Percentiles rank a stretch among this genome's conserved stretches.
phyloP scores from a whole-genome alignment of 1,140 invertebrate genomes.

The Oncopeltus fasciatus region DNA sequence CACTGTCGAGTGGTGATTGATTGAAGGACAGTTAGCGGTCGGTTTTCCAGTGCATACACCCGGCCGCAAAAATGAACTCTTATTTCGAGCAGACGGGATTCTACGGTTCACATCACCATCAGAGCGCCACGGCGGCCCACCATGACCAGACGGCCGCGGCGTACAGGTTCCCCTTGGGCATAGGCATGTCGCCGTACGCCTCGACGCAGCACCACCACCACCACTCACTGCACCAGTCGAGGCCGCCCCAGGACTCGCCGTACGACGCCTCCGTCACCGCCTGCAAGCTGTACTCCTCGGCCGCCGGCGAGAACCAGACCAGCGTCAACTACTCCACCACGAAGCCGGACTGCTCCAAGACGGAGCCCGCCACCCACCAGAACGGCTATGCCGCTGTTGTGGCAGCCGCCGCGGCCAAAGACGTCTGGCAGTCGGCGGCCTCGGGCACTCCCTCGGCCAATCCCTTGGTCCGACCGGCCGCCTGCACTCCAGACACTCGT shows the following conservation, averaged over 20 bases:
- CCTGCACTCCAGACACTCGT: constrained; percentile 70
- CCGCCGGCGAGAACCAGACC: constrained; percentile 43
- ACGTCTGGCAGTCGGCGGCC: constrained; percentile 40
- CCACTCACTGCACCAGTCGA: constrained; percentile 53
- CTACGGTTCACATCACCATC: constrained; percentile 72
- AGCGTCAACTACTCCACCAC: constrained; percentile 39
- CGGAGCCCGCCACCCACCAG: constrained; percentile 41
- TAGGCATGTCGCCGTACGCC: constrained; percentile 72
- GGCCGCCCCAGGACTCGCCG: constrained; percentile 71
- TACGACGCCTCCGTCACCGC: constrained; percentile 79
- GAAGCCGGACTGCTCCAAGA: constrained; percentile 28
- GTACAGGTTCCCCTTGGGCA: constrained; percentile 64
- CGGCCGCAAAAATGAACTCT: constrained; percentile 57
- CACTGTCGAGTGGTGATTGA: too few species aligned
- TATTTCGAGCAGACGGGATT: constrained; percentile 89
- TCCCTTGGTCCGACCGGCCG: constrained; percentile 47
- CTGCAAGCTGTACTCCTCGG: constrained; percentile 64
- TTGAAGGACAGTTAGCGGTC: too few species aligned
- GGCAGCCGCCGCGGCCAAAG: constrained; percentile 42
- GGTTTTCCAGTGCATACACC: too few species aligned
- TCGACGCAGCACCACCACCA: constrained; percentile 59
- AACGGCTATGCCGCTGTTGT: constrained; percentile 48
- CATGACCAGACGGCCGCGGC: constrained; percentile 45
- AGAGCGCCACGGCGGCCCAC: constrained; percentile 46
- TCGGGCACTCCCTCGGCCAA: constrained; percentile 31